Base-by-base conservation (phyloP, 2,797 vertebrate genomes). In the Alectoris magna region DNA sequence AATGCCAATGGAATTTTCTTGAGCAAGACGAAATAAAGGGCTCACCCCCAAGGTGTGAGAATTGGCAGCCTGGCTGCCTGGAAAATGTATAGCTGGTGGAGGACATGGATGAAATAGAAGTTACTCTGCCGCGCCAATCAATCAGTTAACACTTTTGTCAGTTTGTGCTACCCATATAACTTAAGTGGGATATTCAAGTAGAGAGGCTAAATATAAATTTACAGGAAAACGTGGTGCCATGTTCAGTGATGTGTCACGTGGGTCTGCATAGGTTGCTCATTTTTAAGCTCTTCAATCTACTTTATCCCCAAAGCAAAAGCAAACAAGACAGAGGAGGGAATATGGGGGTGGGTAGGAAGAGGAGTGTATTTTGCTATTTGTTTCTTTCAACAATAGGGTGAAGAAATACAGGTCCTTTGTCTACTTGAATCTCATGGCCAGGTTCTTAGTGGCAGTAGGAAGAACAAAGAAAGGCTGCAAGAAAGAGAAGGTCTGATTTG, bases 11-110 rank as follows among this genome's bases (percentile, higher is more conserved):
- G 97, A 97, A 98, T 97, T 97, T 96, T 89, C 93, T 97, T 36
- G 3, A 95, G 89, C 71, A 94, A 82, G 90, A 80, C 76, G 70
- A 41, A 96, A 88, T 15, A 91, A 91, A 64, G 75, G 91, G 80
- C 78, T 97, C 95, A 95, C 95, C 94, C 76, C 8, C 34, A 87
- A 98, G 96, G 97, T 98, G 97, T 96, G 97, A 97, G 93, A 95
- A 77, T 97, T 98, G 97, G 97, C 97, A 96, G 88, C 81, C 48
- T 46, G 62, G 51, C 62, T 16, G 26, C 56, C 69, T 31, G 96
- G 97, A 97, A 98, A 98, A 97, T 88, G 51, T 41, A 59, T 79
- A 74, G 88, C 82, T 87, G 83, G 78, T 83, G 74, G 63, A 92
- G 88, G 83, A 96, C 9, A 0, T 5, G 63, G 87, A 89, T 87